Evolutionary conservation across 2,797 vertebrate species (phyloP).

Genomic region (Gymnopithys bicolor): DNA sequence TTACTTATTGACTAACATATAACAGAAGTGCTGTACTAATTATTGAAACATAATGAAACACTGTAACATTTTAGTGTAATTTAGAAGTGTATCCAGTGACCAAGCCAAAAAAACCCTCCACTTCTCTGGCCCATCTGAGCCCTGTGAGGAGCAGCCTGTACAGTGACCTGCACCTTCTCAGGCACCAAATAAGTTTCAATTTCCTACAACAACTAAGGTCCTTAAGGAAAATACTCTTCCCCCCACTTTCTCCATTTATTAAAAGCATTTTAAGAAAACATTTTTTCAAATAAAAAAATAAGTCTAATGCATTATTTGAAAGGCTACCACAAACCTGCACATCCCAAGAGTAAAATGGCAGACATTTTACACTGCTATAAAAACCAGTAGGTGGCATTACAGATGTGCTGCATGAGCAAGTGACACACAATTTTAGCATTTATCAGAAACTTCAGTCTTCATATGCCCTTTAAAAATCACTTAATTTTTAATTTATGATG

Average conservation of each 20-base stretch:
- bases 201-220: neutral
- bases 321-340: neutral
- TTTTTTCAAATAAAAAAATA: neutral
- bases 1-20: neutral
- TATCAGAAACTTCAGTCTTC: neutral
- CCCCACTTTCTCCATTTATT: neutral
- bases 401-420: neutral
- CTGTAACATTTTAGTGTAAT: neutral
- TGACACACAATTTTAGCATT: neutral
- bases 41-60: neutral
- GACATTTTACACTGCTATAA: neutral
- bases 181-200: neutral
- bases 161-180: neutral
- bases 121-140: neutral
- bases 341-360: neutral
- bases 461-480: neutral
- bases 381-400: constrained; percentile 44
- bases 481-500: neutral
- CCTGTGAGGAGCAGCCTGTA: neutral
- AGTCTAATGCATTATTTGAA: neutral
- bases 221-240: neutral
- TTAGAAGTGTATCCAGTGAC: neutral
- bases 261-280: neutral
- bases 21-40: neutral
- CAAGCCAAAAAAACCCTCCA: neutral